A percentile compares a stretch with the other conserved stretches of the same genome.
phyloP scores from a whole-genome alignment of 2,888 invertebrate species.

The Tholera decimalis region DNA sequence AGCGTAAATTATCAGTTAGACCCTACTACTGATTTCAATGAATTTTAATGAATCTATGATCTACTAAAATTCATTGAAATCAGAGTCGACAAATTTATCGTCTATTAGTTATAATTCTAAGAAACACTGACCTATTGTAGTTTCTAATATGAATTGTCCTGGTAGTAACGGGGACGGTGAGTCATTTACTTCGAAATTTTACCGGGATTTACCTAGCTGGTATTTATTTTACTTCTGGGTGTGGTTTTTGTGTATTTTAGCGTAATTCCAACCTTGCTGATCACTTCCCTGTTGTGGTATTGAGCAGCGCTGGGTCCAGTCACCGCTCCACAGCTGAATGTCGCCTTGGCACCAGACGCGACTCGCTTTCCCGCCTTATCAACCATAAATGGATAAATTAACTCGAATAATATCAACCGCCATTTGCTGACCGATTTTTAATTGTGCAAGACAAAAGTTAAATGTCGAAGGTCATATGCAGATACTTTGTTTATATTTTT shows the following conservation, averaged over 20 bases:
- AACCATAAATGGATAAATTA: constrained; percentile 34
- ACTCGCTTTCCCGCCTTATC: constrained; percentile 44
- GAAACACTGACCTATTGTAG: constrained; percentile 21
- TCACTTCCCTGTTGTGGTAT: constrained; percentile 39
- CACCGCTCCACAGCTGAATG: constrained; percentile 1
- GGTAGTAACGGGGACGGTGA: constrained; percentile 29
- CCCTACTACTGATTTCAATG: too few relatives aligned
- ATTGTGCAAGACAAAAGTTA: constrained; percentile 57
- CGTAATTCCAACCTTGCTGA: constrained; percentile 27
- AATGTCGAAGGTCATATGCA: constrained; percentile 59
- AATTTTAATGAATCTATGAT: too few relatives aligned
- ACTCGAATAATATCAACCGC: constrained; percentile 47
- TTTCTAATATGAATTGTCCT: constrained; percentile 16
- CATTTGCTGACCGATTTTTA: constrained; percentile 44
- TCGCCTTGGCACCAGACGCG: constrained; percentile 34
- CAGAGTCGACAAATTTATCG: constrained; percentile 4
- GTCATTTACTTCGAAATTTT: constrained; percentile 47
- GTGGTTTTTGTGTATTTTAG: constrained; percentile 14
- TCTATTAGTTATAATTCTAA: constrained; percentile 29
- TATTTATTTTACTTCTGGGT: constrained; percentile 29
- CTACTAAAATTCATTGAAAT: too few relatives aligned
- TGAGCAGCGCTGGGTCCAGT: constrained; percentile 21
- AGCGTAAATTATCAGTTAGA: constrained; percentile 21
- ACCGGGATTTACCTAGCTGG: constrained; percentile 40
- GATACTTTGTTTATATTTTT: constrained; percentile 47